phyloP scores from a whole-genome alignment of 2,113 vertebrate species.

The Psittacus erithacus region DNA sequence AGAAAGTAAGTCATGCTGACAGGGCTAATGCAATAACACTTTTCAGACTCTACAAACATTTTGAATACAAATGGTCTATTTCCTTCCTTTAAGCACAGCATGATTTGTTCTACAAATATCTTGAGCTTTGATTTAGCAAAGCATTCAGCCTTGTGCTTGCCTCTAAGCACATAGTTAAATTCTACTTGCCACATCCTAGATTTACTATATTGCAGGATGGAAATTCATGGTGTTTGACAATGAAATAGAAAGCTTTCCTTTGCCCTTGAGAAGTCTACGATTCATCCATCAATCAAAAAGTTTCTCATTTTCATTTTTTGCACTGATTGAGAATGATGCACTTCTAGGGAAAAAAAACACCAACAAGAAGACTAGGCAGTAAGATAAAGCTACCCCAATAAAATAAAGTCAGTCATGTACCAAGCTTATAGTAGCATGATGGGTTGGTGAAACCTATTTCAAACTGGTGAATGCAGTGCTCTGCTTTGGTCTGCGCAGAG shows the following conservation, averaged over 20 bases:
- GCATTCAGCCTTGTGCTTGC: not conserved
- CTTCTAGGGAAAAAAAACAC: not conserved
- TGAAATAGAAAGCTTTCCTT: not conserved
- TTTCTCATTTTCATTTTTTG: not conserved
- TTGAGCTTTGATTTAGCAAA: not conserved
- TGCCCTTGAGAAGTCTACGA: not conserved
- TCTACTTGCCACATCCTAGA: not conserved
- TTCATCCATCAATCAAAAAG: not conserved
- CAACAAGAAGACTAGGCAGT: not conserved
- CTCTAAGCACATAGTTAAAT: not conserved
- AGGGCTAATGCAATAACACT: constrained; percentile 1
- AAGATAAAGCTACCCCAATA: not conserved
- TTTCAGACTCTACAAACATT: constrained; percentile 23
- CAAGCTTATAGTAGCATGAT: not conserved
- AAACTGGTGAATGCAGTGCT: not conserved
- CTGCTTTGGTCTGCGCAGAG: not conserved
- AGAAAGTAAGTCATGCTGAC: not conserved
- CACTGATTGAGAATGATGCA: not conserved
- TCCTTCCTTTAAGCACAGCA: not conserved
- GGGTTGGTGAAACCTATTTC: not conserved
- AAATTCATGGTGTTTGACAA: not conserved
- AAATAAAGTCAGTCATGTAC: not conserved
- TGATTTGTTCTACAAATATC: constrained; percentile 1
- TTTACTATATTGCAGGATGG: not conserved
- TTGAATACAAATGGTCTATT: constrained; percentile 20